Evolutionary conservation across 2,113 vertebrate species (phyloP), one percentile per base, ranked within the genome.

Genomic region (Dromiciops gliroides): DNA sequence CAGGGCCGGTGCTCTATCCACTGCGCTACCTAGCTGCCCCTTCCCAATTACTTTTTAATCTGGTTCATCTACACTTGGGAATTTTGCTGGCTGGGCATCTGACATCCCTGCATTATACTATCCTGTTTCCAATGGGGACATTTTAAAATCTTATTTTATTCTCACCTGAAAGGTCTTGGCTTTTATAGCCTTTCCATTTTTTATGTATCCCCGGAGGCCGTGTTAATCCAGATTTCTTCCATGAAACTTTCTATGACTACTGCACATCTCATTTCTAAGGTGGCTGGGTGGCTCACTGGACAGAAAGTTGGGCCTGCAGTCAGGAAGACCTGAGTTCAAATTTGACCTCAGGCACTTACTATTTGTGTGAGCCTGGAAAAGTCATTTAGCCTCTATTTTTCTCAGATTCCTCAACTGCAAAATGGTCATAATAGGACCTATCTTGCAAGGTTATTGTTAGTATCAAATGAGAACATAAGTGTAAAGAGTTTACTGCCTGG

Each of bases 251-350:
- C 90, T 24, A 11, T 2, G 12, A 91, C 24, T 23, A 4, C 83
- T 83, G 25, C 5, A 89, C 89, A 50, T 93, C 83, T 88, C 25
- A 48, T 91, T 92, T 92, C 92, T 22, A 91, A 90, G 31, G 28
- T 3, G 37, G 10, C 28, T 37, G 4, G 56, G 37, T 67, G 56
- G 11, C 14, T 3, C 11, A 53, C 24, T 53, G 52, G 23, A 53
- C 52, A 53, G 52, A 53, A 25, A 0, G 6, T 25, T 26, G 24
- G 24, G 12, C 28, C 10, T 67, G 56, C 28, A 67, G 12, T 67
- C 31, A 31, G 56, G 56, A 67, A 67, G 56, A 37, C 28, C 31
- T 12, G 12, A 67, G 28, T 67, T 31, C 28, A 67, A 37, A 67
- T 67, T 67, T 31, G 10, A 67, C 11, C 31, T 67, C 31, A 37